These are phyloP conservation scores for Eidolon dupreanum DNA, from an alignment of 2,797 vertebrate genomes.

Conservation along the genomic window DNA sequence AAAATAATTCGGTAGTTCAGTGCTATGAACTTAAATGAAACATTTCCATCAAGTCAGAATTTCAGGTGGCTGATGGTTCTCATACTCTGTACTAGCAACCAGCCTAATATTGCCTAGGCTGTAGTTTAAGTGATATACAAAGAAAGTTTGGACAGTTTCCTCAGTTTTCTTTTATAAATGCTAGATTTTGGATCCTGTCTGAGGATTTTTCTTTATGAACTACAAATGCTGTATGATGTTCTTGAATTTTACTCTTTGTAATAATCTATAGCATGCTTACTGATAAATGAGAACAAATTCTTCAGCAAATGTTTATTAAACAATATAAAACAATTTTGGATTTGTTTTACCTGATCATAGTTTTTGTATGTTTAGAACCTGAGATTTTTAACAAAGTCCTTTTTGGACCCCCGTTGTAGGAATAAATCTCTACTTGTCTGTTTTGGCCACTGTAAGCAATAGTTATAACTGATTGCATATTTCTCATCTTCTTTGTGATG, in stretches of 20 bases:
- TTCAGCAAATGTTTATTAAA: neutral
- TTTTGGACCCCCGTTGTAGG: neutral
- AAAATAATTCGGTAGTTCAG: neutral
- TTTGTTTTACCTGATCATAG: neutral
- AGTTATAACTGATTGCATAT: neutral
- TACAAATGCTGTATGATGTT: neutral
- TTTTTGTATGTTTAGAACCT: neutral
- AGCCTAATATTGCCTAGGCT: neutral
- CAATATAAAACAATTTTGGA: neutral
- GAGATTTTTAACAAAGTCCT: neutral
- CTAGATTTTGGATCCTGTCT: neutral
- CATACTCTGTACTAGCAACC: neutral
- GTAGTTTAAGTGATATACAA: rapidly evolving
- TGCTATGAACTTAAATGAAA: neutral
- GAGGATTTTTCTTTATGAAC: neutral
- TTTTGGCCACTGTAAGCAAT: neutral
- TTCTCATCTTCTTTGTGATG: neutral
- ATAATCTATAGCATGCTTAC: neutral
- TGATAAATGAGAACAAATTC: neutral
- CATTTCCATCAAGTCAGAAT: neutral
- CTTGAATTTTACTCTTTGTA: neutral
- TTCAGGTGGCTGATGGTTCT: neutral
- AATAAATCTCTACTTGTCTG: neutral
- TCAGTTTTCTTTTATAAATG: neutral
- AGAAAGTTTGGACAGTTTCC: neutral